These are phyloP conservation scores for Morone chrysops DNA, from an alignment of 2,113 vertebrate species.

Conservation along the genomic window DNA sequence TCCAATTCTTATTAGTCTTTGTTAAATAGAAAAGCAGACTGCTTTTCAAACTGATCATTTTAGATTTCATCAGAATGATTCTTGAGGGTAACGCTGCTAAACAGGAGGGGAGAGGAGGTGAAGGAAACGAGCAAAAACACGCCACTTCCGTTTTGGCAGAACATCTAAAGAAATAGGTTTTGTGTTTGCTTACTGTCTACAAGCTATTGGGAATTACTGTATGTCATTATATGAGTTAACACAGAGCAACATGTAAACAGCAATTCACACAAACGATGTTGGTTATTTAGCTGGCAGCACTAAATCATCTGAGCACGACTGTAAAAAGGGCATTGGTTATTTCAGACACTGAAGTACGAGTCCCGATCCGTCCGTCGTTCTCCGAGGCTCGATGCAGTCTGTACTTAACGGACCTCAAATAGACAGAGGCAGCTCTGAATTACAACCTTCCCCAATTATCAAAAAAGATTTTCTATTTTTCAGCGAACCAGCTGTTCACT, in stretches of 20 bases:
- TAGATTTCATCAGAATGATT: constrained; percentile 38
- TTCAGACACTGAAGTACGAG: constrained; percentile 40
- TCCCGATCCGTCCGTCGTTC: constrained; percentile 36
- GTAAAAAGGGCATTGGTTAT: constrained; percentile 38
- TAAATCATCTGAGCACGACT: constrained; percentile 23
- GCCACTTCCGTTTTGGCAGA: constrained; percentile 16
- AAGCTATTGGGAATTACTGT: constrained; percentile 11
- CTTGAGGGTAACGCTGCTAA: not conserved
- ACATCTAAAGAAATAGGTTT: constrained; percentile 39
- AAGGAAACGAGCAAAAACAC: constrained; percentile 4
- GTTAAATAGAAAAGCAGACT: constrained; percentile 15
- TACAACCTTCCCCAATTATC: constrained; percentile 74
- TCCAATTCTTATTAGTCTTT: constrained; percentile 20
- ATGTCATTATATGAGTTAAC: constrained; percentile 24
- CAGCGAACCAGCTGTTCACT: constrained; percentile 59
- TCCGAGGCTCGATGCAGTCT: constrained; percentile 46
- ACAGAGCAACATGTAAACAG: constrained; percentile 12
- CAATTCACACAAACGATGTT: constrained; percentile 13
- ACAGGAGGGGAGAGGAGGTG: not conserved
- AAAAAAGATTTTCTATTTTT: constrained; percentile 70
- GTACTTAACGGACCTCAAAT: constrained; percentile 76
- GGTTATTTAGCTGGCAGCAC: constrained; percentile 18
- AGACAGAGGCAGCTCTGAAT: constrained; percentile 71
- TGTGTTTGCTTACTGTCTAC: constrained; percentile 22
- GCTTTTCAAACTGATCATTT: constrained; percentile 36